Base-by-base conservation (phyloP, 1,140 invertebrate species). In the Luehdorfia chinensis region DNA sequence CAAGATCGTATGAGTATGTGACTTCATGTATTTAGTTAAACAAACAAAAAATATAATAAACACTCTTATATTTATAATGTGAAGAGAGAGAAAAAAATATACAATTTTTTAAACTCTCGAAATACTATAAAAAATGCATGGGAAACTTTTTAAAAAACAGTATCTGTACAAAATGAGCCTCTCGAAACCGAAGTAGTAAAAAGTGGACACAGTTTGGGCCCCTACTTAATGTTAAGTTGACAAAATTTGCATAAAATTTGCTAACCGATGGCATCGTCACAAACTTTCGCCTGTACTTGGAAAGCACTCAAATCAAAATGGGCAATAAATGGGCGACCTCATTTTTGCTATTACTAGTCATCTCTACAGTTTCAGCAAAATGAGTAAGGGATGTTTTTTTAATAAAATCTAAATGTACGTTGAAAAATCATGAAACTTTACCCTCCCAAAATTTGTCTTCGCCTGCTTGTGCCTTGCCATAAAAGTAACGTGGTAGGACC, bases 211-310 rank as follows among this genome's bases (percentile, higher is more conserved):
- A 78, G 67, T 77, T 78, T 78, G 75, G 67, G 49, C 60, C 70
- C 71, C 68, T 66, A 75, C 66, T 81, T 78, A 79, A 75, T 66
- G 65, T 67, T 56, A 68, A 75, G 55, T 70, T 75, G 60, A 44
- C 59, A 52, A 50, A 70, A 84, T 84, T 84, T 84, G 69, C 80
- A 84, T 83, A 81, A 81, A 79, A 79, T 67, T 66, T 55, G 58
- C 66, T 56, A 63, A 60, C 60, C 44, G 50, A 50, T 52, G 55
- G 63, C 66, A 63, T 63, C 60, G 52, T 69, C 65, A 66, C 62
- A 68, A 80, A 84, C 65, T 80, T 80, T 74, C 71, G 69, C 68
- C 59, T 64, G 56, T 71, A 72, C 78, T 83, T 77, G 57, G 61
- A 77, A 74, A 79, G 75, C 58, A 66, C 68, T 80, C 74, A 79